Conservation (phyloP, 2,113 vertebrate genomes). For the Proterorhinus semilunaris region DNA sequence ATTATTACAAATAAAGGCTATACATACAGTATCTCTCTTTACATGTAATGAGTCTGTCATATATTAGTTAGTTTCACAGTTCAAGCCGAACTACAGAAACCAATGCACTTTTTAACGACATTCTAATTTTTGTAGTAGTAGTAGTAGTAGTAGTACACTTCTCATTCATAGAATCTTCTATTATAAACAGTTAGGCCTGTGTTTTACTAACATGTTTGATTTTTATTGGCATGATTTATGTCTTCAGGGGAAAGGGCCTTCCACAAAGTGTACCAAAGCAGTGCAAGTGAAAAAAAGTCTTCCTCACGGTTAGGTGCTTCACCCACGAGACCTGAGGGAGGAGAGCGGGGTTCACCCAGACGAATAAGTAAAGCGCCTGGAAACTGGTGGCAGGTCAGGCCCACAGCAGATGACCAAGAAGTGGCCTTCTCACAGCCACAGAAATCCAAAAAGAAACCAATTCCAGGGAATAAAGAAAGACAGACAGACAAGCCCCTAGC, state of each 20-base stretch:
- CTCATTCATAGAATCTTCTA: too few relatives aligned
- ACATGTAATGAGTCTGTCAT: too few relatives aligned
- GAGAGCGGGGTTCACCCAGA: conserved; percentile 4
- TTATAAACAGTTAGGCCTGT: too few relatives aligned
- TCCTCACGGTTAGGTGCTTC: background rate
- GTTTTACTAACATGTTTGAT: background rate
- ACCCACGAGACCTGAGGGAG: background rate
- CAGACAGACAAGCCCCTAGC: background rate
- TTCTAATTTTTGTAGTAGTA: too few relatives aligned
- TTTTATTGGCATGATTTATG: background rate
- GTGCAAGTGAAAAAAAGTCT: conserved; percentile 3
- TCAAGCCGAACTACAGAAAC: too few relatives aligned
- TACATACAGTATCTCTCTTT: too few relatives aligned
- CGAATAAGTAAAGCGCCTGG: conserved; percentile 43
- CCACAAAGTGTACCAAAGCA: conserved; percentile 31
- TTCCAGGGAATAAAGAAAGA: background rate
- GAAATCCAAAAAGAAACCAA: conserved; percentile 14
- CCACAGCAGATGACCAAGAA: background rate
- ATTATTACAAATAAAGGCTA: too few relatives aligned
- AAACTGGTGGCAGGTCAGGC: conserved; percentile 51
- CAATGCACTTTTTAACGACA: too few relatives aligned
- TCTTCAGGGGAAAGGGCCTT: conserved; percentile 54
- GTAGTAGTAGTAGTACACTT: too few relatives aligned
- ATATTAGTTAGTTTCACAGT: too few relatives aligned
- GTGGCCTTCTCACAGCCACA: background rate